These are phyloP conservation scores for Agrochola litura DNA, from an alignment of 2,888 invertebrate species.

Conservation along the genomic window DNA sequence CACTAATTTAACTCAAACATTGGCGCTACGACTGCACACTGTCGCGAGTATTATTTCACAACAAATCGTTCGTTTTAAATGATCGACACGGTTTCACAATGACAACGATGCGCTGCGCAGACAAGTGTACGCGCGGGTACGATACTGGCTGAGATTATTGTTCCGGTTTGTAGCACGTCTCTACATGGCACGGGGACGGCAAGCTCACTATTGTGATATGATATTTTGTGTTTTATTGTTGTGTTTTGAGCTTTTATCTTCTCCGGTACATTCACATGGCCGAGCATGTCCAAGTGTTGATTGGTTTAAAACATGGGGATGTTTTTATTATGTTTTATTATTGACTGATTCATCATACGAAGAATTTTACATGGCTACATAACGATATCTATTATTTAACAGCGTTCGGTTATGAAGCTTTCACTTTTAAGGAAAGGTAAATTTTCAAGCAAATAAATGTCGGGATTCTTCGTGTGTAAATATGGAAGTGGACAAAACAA, in stretches of 20 bases:
- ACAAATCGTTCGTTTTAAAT: background rate
- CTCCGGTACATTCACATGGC: constrained; percentile 4
- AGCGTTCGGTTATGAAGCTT: background rate
- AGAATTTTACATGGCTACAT: constrained; percentile 13
- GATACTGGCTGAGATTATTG: constrained; percentile 4
- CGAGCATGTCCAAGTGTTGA: constrained; percentile 14
- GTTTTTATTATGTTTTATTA: constrained; percentile 8
- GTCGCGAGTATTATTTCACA: background rate
- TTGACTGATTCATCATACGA: constrained; percentile 25
- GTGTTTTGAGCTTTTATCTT: constrained; percentile 20
- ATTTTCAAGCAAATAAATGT: background rate
- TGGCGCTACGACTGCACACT: background rate
- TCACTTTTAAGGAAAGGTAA: background rate
- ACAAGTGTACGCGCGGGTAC: background rate
- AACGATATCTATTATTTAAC: background rate
- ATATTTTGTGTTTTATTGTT: constrained; percentile 43
- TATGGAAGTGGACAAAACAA: constrained; percentile 11
- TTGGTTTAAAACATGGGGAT: background rate
- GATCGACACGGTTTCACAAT: background rate
- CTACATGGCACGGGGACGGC: constrained; percentile 32
- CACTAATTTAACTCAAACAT: background rate
- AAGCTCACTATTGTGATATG: constrained; percentile 16
- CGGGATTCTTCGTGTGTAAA: constrained; percentile 29
- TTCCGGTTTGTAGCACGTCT: background rate
- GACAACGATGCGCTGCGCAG: background rate